phyloP scores from a whole-genome alignment of 2,113 vertebrate species.

The Scomber scombrus region DNA sequence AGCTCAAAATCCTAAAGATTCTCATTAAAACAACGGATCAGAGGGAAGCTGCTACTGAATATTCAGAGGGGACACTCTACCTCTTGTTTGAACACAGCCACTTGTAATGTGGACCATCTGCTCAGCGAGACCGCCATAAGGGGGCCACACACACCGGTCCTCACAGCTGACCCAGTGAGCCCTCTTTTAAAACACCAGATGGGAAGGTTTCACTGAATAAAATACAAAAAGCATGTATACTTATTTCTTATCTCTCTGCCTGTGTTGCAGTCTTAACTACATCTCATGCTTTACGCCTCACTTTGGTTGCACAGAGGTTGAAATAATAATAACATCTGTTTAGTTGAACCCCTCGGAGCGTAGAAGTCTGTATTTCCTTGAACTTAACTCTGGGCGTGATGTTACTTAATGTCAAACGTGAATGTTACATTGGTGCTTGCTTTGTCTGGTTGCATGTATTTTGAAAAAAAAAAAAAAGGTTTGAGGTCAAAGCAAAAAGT shows the following conservation, averaged over 20 bases:
- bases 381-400: slow-evolving; percentile 43
- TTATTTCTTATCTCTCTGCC: slow-evolving; percentile 33
- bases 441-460: slow-evolving; percentile 70
- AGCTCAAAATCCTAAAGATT: slow-evolving; percentile 19
- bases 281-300: slow-evolving; percentile 25
- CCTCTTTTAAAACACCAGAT: slow-evolving; percentile 20
- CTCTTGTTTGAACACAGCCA: slow-evolving; percentile 49
- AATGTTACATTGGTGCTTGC: slow-evolving; percentile 78
- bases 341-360: slow-evolving; percentile 34
- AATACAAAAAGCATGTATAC: slow-evolving; percentile 17
- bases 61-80: slow-evolving; percentile 62
- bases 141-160: slow-evolving; percentile 4
- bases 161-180: slow-evolving; percentile 15
- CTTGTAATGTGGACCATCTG: slow-evolving; percentile 27
- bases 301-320: slow-evolving; percentile 40
- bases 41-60: slow-evolving; percentile 59
- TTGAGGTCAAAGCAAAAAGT: slow-evolving; percentile 39
- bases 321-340: slow-evolving; percentile 10
- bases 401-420: slow-evolving; percentile 63
- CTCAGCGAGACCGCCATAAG: slow-evolving; percentile 46
- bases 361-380: slow-evolving; percentile 43
- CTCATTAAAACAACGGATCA: slow-evolving; percentile 4
- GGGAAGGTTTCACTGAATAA: slow-evolving; percentile 18
- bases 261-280: slow-evolving; percentile 43
- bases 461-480: not conserved